Evolutionary conservation across 1,140 invertebrate species (phyloP), one percentile per base, ranked within the genome.

Genomic region (Colletes gigas): DNA sequence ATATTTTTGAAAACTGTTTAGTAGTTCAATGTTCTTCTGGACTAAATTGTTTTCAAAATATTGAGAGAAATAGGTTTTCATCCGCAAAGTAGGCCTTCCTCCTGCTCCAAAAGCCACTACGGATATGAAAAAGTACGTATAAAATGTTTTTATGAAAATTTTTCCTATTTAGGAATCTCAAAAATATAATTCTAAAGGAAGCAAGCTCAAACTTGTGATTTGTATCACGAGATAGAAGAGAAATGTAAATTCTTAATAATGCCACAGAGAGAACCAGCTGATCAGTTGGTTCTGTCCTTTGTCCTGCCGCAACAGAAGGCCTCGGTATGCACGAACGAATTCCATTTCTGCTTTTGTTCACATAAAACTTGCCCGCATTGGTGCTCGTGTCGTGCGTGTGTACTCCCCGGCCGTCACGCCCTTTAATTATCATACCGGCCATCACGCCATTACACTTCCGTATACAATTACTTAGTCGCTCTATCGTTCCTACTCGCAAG

Each of bases 391-490:
- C 70, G 73, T 62, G 54, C 50, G 68, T 82, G 67, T 68, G 50
- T 70, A 73, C 65, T 9, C 39, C 59, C 76, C 15, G 39, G 54
- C 47, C 76, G 83, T 85, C 85, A 82, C 78, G 62, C 85, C 81
- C 82, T 87, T 86, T 83, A 87, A 87, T 87, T 87, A 87, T 83
- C 84, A 79, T 80, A 74, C 62, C 39, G 59, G 52, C 77, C 74
- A 86, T 86, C 81, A 70, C 73, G 65, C 78, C 82, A 81, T 86
- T 84, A 81, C 41, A 82, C 69, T 86, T 87, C 78, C 78, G 74
- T 86, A 68, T 66, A 84, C 82, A 87, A 87, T 86, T 87, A 84
- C 85, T 87, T 87, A 84, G 70, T 52, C 62, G 47, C 21, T 81
- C 55, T 55, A 81, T 81, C 72, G 67, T 81, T 68, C 73, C 73